phyloP scores from a whole-genome alignment of 1,140 invertebrate species.

The Cephus cinctus region DNA sequence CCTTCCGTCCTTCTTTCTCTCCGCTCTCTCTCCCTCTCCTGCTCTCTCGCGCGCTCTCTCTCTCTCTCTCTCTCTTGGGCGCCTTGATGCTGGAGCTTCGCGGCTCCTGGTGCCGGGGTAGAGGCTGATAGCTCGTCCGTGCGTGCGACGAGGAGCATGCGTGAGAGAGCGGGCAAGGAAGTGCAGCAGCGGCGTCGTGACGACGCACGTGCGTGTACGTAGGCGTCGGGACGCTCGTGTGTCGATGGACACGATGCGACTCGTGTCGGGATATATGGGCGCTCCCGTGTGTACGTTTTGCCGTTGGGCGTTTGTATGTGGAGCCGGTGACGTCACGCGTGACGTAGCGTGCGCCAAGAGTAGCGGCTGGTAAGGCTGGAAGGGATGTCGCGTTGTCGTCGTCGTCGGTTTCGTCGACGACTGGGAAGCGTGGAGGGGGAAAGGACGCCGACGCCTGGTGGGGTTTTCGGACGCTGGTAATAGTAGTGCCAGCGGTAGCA shows the following conservation, averaged over 20 bases:
- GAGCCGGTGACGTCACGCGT: conserved; percentile 37
- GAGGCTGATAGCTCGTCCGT: conserved; percentile 1
- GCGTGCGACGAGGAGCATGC: conserved; percentile 8
- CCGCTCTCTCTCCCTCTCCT: conserved; percentile 10
- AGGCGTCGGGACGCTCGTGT: conserved; percentile 9
- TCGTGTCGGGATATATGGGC: no score
- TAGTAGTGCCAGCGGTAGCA: conserved; percentile 15
- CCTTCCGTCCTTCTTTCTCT: no score
- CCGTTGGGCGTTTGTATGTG: conserved; percentile 17
- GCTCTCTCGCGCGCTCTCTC: conserved; percentile 11
- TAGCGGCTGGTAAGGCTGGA: conserved; percentile 8
- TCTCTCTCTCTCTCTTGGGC: conserved; percentile 5
- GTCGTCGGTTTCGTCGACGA: conserved; percentile 21
- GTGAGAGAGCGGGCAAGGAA: conserved; percentile 11
- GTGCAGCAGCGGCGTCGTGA: no score
- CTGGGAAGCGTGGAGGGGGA: conserved; percentile 1
- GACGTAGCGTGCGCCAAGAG: conserved; percentile 28
- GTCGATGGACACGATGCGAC: no score
- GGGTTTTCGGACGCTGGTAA: no score
- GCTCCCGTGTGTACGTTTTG: conserved; percentile 8
- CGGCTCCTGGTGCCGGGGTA: conserved; percentile 1
- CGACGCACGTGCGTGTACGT: conserved; percentile 13
- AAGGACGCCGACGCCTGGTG: conserved; percentile 18
- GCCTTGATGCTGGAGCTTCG: no score
- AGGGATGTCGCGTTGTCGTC: conserved; percentile 14